A percentile compares a stretch with the other conserved stretches of the same genome.
These are phyloP conservation scores for Tuberolachnus salignus DNA, from an alignment of 2,888 invertebrate genomes.

Conservation along the genomic window DNA sequence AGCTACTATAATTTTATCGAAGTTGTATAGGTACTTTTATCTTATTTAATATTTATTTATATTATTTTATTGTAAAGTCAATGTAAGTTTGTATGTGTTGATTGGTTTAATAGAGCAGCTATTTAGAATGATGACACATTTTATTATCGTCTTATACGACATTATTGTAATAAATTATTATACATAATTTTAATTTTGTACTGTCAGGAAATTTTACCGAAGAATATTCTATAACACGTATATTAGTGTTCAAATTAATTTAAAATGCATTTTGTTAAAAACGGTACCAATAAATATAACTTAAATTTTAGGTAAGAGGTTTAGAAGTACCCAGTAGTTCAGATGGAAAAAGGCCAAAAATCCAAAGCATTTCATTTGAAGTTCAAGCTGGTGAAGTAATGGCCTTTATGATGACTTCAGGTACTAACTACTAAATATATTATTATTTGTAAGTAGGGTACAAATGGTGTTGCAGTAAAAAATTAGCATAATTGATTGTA, in stretches of 20 bases:
- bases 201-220: too few species aligned
- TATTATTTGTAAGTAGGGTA: too few species aligned
- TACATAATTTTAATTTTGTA: background rate
- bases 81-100: too few species aligned
- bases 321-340: constrained; percentile 69
- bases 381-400: constrained; percentile 88
- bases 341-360: constrained; percentile 62
- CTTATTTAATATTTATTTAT: too few species aligned
- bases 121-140: background rate
- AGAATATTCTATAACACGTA: too few species aligned
- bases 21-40: too few species aligned
- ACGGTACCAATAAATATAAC: background rate
- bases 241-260: too few species aligned
- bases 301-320: constrained; percentile 66
- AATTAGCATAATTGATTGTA: too few species aligned
- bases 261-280: background rate
- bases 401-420: constrained; percentile 85
- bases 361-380: constrained; percentile 83
- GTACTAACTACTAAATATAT: constrained; percentile 57
- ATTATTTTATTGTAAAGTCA: too few species aligned
- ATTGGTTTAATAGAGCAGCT: background rate
- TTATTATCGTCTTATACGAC: background rate
- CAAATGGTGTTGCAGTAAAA: too few species aligned
- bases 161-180: background rate
- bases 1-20: too few species aligned